phyloP scores from a whole-genome alignment of 1,140 invertebrate species.

The Drosophila bocki region DNA sequence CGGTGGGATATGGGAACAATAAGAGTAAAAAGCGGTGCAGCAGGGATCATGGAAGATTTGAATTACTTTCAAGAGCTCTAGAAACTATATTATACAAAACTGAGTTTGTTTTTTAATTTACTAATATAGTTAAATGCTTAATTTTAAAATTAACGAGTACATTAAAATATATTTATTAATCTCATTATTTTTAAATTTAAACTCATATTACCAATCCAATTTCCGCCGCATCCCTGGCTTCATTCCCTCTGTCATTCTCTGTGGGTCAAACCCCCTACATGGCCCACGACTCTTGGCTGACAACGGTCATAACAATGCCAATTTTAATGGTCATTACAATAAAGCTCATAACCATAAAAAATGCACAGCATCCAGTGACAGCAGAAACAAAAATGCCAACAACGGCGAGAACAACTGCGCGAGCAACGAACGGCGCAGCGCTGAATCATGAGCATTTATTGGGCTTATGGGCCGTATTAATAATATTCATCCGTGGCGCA shows the following conservation, averaged over 20 bases:
- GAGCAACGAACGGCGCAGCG: constrained; percentile 1
- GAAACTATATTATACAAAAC: too few relatives aligned
- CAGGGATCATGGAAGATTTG: not conserved
- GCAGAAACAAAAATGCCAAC: constrained; percentile 32
- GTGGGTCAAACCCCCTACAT: constrained; percentile 51
- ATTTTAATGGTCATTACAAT: constrained; percentile 82
- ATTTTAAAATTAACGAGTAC: not conserved
- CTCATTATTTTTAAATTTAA: not conserved
- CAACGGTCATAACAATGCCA: constrained; percentile 75
- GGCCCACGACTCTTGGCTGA: constrained; percentile 13
- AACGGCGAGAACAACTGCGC: constrained; percentile 6
- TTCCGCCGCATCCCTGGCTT: constrained; percentile 14
- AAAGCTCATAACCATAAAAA: constrained; percentile 76
- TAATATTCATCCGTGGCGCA: constrained; percentile 64
- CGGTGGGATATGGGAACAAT: not conserved
- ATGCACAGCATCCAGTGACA: constrained; percentile 44
- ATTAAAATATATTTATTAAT: too few relatives aligned
- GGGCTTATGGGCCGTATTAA: constrained; percentile 79
- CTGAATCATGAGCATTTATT: constrained; percentile 71
- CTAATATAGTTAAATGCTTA: not conserved
- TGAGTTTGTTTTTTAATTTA: not conserved
- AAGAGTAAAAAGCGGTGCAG: not conserved
- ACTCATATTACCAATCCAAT: not conserved
- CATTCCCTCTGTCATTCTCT: constrained; percentile 36
- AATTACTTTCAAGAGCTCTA: not conserved